phyloP scores from a whole-genome alignment of 2,797 vertebrate genomes.

The Florisuga fusca region DNA sequence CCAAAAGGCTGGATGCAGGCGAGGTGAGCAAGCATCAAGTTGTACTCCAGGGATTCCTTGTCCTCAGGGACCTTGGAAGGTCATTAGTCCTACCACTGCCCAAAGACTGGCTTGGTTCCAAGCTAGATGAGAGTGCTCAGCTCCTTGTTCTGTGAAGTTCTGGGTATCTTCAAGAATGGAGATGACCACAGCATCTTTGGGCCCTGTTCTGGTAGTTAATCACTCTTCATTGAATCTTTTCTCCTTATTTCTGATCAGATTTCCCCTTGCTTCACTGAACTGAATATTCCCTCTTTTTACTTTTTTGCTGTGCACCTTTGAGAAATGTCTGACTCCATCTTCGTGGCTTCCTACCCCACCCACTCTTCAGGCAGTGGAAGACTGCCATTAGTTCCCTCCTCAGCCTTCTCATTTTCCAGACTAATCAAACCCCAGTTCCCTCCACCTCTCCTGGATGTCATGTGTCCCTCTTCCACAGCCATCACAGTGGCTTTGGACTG shows the following conservation, averaged over 20 bases:
- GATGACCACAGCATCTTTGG: not conserved
- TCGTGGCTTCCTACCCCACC: accelerated
- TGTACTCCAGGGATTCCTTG: slow-evolving; percentile 2
- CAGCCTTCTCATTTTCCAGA: not conserved
- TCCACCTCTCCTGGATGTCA: not conserved
- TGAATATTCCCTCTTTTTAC: not conserved
- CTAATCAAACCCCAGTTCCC: not conserved
- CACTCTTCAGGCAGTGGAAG: not conserved
- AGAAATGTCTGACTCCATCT: not conserved
- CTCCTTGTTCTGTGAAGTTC: not conserved
- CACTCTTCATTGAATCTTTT: not conserved
- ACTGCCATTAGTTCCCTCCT: not conserved
- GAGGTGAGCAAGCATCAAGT: slow-evolving; percentile 82
- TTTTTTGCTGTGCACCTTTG: not conserved
- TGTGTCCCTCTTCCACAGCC: not conserved
- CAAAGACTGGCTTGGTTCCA: not conserved
- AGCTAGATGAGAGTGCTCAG: not conserved
- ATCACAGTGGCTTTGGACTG: not conserved
- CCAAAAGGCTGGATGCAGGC: slow-evolving; percentile 99
- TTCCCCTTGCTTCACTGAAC: not conserved
- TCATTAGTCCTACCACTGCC: not conserved
- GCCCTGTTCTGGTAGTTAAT: not conserved
- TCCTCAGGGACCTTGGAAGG: not conserved
- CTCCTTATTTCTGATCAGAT: not conserved
- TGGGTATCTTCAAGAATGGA: not conserved